These are phyloP conservation scores for Masticophis lateralis DNA, from an alignment of 2,797 vertebrate genomes.

Conservation along the genomic window DNA sequence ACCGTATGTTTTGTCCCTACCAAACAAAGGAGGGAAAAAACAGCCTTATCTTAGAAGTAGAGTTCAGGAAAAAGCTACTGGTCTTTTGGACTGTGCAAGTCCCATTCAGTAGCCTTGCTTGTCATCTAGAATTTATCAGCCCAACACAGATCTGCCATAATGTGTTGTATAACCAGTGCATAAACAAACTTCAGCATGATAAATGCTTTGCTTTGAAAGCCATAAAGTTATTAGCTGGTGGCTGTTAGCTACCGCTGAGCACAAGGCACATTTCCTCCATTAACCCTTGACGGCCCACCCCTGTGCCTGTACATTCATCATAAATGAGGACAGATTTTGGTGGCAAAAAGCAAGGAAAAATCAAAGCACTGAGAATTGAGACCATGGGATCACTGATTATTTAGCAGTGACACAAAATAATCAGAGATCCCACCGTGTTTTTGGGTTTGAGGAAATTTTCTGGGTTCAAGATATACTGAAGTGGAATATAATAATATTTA, in stretches of 20 bases:
- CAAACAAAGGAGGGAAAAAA: constrained; percentile 59
- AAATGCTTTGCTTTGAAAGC: constrained; percentile 81
- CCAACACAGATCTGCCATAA: constrained; percentile 75
- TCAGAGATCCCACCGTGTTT: neutral
- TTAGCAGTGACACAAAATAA: neutral
- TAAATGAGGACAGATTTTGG: neutral
- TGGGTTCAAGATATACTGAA: neutral
- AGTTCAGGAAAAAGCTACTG: constrained; percentile 69
- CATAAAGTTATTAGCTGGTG: constrained; percentile 90
- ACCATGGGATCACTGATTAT: neutral
- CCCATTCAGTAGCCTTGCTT: constrained; percentile 59
- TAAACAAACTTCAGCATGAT: constrained; percentile 89
- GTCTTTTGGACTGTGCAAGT: constrained; percentile 63
- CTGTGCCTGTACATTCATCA: neutral
- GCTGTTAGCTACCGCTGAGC: constrained; percentile 80
- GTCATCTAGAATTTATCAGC: constrained; percentile 81
- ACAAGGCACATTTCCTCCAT: constrained; percentile 51
- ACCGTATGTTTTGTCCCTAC: constrained; percentile 21
- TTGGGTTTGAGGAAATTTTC: neutral
- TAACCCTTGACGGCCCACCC: constrained; percentile 50
- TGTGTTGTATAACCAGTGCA: constrained; percentile 77
- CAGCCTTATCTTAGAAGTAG: constrained; percentile 61
- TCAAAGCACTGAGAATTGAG: neutral
- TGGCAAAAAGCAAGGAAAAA: neutral
- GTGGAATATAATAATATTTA: neutral